phyloP scores from a whole-genome alignment of 2,888 invertebrate species.

The Zele albiditarsus region DNA sequence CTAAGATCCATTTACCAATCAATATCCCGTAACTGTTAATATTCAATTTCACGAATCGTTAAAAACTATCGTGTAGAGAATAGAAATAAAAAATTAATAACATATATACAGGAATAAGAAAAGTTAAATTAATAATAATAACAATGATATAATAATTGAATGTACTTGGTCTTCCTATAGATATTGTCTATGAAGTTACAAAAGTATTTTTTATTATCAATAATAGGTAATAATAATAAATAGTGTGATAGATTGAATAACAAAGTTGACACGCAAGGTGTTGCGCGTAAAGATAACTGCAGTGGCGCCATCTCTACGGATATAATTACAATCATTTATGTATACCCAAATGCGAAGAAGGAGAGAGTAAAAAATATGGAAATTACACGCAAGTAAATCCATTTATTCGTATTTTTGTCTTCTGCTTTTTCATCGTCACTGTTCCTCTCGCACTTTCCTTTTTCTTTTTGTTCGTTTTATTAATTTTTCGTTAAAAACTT shows the following conservation, averaged over 20 bases:
- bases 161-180: too few relatives aligned
- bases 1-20: not conserved
- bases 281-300: not conserved
- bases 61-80: too few relatives aligned
- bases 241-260: not conserved
- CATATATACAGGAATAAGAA: too few relatives aligned
- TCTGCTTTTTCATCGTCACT: slow-evolving; percentile 37
- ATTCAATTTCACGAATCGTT: not conserved
- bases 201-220: not conserved
- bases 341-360: not conserved
- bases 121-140: too few relatives aligned
- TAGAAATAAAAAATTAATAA: too few relatives aligned
- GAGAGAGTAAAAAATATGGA: not conserved
- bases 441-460: slow-evolving; percentile 24
- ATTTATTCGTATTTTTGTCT: slow-evolving; percentile 12
- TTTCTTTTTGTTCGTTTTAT: not conserved
- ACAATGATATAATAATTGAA: too few relatives aligned
- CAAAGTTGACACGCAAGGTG: slow-evolving; percentile 17
- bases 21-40: not conserved
- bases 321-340: not conserved
- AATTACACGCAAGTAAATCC: slow-evolving; percentile 3
- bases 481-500: not conserved
- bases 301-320: not conserved
- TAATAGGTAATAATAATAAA: not conserved
- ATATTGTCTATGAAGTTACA: not conserved